Base-by-base conservation (phyloP, 2,888 invertebrate species). In the Shargacucullia verbasci region DNA sequence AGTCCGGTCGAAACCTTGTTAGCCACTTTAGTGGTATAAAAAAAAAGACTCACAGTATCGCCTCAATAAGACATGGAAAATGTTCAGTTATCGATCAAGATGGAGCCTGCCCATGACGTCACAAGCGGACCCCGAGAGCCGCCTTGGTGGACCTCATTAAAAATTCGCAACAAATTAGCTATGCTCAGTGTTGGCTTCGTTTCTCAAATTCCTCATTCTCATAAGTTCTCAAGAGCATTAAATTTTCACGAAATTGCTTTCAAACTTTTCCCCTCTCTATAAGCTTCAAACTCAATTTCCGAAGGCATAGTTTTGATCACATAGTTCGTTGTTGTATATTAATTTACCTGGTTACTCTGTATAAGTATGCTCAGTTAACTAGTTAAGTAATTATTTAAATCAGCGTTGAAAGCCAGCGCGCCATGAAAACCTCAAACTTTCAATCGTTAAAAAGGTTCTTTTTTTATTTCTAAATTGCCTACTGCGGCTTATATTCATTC, bases 181-280 rank as follows among this genome's bases (percentile, higher is more conserved):
- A 90, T 91, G 85, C 89, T 85, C 85, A 84, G 84, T 88, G 87
- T 87, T 87, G 85, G 85, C 88, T 88, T 87, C 87, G 84, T 88
- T 89, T 90, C 83, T 84, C 82, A 90, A 91, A 91, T 89, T 88
- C 85, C 87, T 88, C 82, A 87, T 86, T 91, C 91, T 87, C 81
- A 78, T 87, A 91, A 94, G 88, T 92, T 92, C 80, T 78, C 79
- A 76, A 82, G 80, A 84, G 84, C 86, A 90, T 92, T 90, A 92
- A 91, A 92, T 90, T 92, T 92, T 92, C 88, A 92, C 84, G 85
- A 87, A 91, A 92, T 91, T 88, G 89, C 91, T 90, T 88, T 85
- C 85, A 79, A 92, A 92, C 88, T 92, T 91, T 92, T 89, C 88
- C 88, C 79, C 81, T 83, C 86, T 85, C 88, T 85, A 90, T 91